Evolutionary conservation across 1,140 invertebrate genomes (phyloP), one percentile per base, ranked within the genome.

Genomic region (Leptopilina boulardi): DNA sequence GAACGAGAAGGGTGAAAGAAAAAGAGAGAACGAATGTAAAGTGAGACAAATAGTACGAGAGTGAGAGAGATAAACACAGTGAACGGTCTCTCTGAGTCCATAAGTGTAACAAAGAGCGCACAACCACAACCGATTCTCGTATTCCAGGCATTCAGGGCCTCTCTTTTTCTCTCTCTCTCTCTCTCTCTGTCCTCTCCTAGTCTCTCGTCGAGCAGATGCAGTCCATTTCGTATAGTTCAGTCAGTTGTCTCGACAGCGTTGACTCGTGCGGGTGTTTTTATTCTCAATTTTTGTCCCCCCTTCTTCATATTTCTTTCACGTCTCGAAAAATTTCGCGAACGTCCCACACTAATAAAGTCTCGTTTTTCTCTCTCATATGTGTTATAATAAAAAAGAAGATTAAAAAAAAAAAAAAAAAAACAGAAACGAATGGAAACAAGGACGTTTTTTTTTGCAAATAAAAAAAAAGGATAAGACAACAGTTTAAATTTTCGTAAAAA

Each of bases 161-260:
- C 42, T 18, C 70, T n/a, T n/a, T n/a, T n/a, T 54, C 74, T 44
- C 70, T 72, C 56, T 71, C 47, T 13, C 59, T 38, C 34, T 6
- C 34, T 21, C 78, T 66, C 66, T 74, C 77, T n/a, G 75, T 75
- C 72, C 34, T 71, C 72, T 75, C 56, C 54, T 74, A 51, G 71
- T 70, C 59, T 73, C 51, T 18, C 70, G 75, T 41, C 15, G 66
- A 79, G 79, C 81, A 85, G 84, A 85, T 85, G 82, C 82, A 77
- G 79, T 79, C n/a, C n/a, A n/a, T n/a, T n/a, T n/a, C n/a, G n/a
- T n/a, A n/a, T n/a, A n/a, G n/a, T n/a, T 80, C 82, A 77, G 81
- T 79, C 83, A 85, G 84, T 85, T 83, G 79, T 77, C 80, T 84
- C 79, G 77, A 75, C 80, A 83, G 73, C 77, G 78, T 81, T 78